A percentile compares a stretch with the other conserved stretches of the same genome.
Evolutionary conservation across 2,797 vertebrate species (phyloP).

Genomic region (Harpagifer antarcticus): DNA sequence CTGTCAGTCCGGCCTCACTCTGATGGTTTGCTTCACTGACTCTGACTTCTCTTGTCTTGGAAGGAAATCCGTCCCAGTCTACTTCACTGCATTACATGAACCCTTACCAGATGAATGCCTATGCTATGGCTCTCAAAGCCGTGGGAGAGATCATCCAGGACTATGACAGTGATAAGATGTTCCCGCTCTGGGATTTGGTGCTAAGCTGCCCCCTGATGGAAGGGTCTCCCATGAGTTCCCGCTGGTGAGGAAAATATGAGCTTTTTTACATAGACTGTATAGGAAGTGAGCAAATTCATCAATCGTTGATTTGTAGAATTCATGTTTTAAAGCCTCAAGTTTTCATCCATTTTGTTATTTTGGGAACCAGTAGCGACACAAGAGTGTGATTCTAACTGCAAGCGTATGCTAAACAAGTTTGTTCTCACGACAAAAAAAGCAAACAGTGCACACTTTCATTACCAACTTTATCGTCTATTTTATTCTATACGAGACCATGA

Average conservation of each 20-base stretch:
- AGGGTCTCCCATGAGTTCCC: constrained; percentile 96
- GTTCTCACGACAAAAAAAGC: too few relatives aligned
- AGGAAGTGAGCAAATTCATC: too few relatives aligned
- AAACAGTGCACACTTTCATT: too few relatives aligned
- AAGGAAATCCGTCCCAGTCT: constrained; percentile 95
- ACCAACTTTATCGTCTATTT: too few relatives aligned
- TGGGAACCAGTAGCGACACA: too few relatives aligned
- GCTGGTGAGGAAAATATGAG: constrained; percentile 83
- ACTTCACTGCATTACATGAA: constrained; percentile 98
- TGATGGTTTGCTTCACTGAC: constrained; percentile 62
- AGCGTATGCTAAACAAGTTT: too few relatives aligned
- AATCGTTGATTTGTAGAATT: too few relatives aligned
- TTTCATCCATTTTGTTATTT: too few relatives aligned
- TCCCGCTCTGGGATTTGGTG: constrained; percentile 96
- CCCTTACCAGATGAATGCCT: constrained; percentile 98
- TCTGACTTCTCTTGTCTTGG: constrained; percentile 59
- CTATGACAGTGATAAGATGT: constrained; percentile 98
- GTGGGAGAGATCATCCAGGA: constrained; percentile 99
- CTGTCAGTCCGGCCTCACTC: constrained; percentile 46
- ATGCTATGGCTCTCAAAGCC: constrained; percentile 94
- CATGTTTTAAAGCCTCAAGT: too few relatives aligned
- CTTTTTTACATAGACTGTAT: constrained; percentile 19
- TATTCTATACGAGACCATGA: too few relatives aligned
- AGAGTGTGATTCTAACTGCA: too few relatives aligned
- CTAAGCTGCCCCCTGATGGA: constrained; percentile 95